Conservation (phyloP, 1,140 invertebrate genomes). For the Hydropsyche tenuis region DNA sequence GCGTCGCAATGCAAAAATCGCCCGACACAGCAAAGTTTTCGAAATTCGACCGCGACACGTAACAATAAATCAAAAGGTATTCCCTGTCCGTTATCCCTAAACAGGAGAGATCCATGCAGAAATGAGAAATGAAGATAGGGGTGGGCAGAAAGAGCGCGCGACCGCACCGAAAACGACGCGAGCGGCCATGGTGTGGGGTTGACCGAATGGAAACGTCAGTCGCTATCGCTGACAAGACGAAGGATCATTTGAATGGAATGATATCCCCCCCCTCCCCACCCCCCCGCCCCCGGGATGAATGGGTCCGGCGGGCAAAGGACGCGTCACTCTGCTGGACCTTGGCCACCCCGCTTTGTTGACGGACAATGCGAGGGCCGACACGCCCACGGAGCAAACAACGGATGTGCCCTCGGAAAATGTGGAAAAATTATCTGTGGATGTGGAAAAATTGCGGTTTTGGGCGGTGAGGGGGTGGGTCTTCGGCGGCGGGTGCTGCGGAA, state of each 20-base stretch:
- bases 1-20: too few relatives aligned
- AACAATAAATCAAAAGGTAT: slow-evolving; percentile 45
- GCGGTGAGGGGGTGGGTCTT: too few relatives aligned
- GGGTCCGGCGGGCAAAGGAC: slow-evolving; percentile 38
- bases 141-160: slow-evolving; percentile 6
- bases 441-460: background rate
- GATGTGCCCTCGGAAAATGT: background rate
- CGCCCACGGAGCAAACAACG: background rate
- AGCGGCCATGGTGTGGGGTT: too few relatives aligned
- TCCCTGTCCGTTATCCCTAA: slow-evolving; percentile 37
- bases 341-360: slow-evolving; percentile 30
- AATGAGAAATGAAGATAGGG: slow-evolving; percentile 42
- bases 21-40: slow-evolving; percentile 20
- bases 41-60: background rate
- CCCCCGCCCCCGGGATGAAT: slow-evolving; percentile 31
- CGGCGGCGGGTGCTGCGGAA: too few relatives aligned
- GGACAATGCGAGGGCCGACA: slow-evolving; percentile 28
- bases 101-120: slow-evolving; percentile 34
- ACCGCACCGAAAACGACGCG: background rate
- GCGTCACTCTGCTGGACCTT: slow-evolving; percentile 36
- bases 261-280: slow-evolving; percentile 1
- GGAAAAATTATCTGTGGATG: background rate
- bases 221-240: slow-evolving; percentile 43
- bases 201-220: slow-evolving; percentile 43
- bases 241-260: slow-evolving; percentile 45